Evolutionary conservation across 2,113 vertebrate species (phyloP).

Genomic region (Paradisaea rubra): DNA sequence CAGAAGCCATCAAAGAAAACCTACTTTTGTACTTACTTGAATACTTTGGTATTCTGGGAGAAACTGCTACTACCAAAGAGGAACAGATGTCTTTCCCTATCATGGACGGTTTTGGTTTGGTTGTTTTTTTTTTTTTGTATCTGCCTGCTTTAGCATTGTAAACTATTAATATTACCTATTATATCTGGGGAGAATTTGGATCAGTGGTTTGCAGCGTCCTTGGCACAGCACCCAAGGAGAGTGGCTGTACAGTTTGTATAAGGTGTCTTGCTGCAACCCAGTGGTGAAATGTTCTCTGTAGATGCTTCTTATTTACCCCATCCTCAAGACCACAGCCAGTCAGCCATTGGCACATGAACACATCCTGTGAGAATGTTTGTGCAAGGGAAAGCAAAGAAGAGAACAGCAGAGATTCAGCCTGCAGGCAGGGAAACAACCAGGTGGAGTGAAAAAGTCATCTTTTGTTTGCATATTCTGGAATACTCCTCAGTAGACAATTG

Average conservation of each 20-base stretch:
- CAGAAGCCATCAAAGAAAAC: background rate
- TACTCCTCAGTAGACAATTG: background rate
- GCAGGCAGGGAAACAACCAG: background rate
- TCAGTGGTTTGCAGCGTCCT: background rate
- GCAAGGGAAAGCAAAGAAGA: background rate
- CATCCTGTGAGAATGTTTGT: background rate
- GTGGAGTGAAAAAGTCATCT: background rate
- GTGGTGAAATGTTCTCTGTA: background rate
- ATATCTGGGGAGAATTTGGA: background rate
- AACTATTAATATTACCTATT: background rate
- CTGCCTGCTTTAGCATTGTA: background rate
- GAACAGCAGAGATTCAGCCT: background rate
- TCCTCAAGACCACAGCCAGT: background rate
- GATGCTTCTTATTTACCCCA: background rate
- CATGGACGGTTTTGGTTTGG: background rate
- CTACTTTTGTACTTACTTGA: background rate
- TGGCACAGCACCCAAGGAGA: background rate
- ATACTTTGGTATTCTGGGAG: background rate
- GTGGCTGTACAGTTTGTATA: background rate
- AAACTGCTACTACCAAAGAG: background rate
- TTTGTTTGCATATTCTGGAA: background rate
- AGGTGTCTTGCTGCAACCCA: background rate
- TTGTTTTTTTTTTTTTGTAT: background rate
- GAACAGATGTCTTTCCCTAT: background rate
- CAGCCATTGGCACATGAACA: background rate